phyloP scores from a whole-genome alignment of 2,113 vertebrate genomes.

The Saccopteryx leptura region DNA sequence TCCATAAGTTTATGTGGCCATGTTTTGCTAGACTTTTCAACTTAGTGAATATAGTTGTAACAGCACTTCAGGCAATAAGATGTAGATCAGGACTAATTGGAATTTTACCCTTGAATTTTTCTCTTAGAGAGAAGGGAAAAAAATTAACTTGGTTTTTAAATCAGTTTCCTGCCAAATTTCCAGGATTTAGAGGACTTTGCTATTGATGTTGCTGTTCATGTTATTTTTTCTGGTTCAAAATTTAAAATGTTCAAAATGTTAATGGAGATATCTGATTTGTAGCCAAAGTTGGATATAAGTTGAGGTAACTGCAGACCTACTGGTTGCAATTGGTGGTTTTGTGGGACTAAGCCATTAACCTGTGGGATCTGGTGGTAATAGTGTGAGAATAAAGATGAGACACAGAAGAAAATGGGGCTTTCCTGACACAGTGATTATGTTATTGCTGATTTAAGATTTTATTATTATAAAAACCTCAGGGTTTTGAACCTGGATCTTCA shows the following conservation, averaged over 20 bases:
- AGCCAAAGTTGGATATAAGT: not conserved
- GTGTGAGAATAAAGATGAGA: not conserved
- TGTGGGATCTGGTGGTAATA: not conserved
- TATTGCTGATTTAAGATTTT: conserved; percentile 7
- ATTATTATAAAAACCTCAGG: not conserved
- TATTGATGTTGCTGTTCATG: conserved; percentile 39
- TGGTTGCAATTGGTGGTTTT: not conserved
- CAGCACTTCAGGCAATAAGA: conserved; percentile 69
- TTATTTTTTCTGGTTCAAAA: conserved; percentile 52
- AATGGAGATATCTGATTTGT: not conserved
- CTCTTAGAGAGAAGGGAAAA: not conserved
- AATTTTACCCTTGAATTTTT: conserved; percentile 70
- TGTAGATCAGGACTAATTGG: conserved; percentile 70
- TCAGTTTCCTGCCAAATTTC: conserved; percentile 72
- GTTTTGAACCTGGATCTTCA: no score
- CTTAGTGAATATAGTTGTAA: conserved; percentile 59
- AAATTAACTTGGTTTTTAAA: conserved; percentile 58
- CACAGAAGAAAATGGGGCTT: not conserved
- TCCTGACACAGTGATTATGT: not conserved
- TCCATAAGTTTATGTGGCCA: conserved; percentile 65
- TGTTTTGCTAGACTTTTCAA: conserved; percentile 70
- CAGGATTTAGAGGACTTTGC: conserved; percentile 56
- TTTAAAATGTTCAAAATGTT: not conserved
- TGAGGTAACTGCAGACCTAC: not conserved
- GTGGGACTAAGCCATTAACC: not conserved